Evolutionary conservation across 2,113 vertebrate species (phyloP), one percentile per base, ranked within the genome.

Genomic region (Hippocampus guttulatus): DNA sequence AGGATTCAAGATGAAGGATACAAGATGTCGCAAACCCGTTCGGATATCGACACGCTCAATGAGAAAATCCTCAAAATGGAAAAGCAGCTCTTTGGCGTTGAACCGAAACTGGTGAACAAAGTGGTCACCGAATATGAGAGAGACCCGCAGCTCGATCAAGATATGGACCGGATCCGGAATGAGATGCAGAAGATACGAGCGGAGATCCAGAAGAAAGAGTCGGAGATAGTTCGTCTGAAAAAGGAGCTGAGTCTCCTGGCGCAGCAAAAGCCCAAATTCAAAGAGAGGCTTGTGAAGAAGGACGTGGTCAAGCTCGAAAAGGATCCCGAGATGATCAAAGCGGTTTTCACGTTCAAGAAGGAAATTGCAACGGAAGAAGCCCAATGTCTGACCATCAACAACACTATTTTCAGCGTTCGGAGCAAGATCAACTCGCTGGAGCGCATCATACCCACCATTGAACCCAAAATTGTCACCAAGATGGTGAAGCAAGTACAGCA

Each of bases 301-400:
- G 97, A 99, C 27, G 93, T 97, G 67, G 91, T 98, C 61, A 96
- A 91, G 81, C 69, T 98, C 3, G 95, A 99, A 74, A 96, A 94
- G 85, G 94, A 95, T 82, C 95, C 94, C 14, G 92, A 95, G 55
- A 97, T 95, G 95, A 78, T 97, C 21, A 95, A 92, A 86, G 92
- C 93, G 0, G 78, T 94, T 57, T 84, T 91, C 62, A 89, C 68
- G 0, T 88, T 97, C 57, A 88, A 93, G 83, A 88, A 84, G 20
- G 89, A 93, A 60, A 91, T 96, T 0, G 85, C 93, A 18, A 93
- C 94, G 8, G 94, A 94, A 12, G 83, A 76, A 2, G 85, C 85
- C 0, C 87, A 76, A 8, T 91, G 89, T 73, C 90, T 92, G 69
- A 73, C 64, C 1, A 86, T 93, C 0, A 92, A 92, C 69, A 93